phyloP scores from a whole-genome alignment of 2,888 invertebrate genomes.

The Archaeoteleia sp. region DNA sequence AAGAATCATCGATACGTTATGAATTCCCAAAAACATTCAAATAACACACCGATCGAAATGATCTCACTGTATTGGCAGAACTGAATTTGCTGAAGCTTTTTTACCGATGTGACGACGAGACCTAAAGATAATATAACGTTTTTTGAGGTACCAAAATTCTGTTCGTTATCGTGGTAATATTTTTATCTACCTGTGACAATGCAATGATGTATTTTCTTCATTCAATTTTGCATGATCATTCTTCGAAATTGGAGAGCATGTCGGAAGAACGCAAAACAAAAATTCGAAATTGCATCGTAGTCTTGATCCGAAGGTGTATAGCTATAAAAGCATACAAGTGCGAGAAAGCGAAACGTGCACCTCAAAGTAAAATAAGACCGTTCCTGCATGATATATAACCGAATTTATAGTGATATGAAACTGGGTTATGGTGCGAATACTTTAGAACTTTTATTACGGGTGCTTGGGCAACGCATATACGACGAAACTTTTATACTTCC shows the following conservation, averaged over 20 bases:
- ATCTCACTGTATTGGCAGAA: too few relatives aligned
- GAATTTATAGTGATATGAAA: constrained; percentile 56
- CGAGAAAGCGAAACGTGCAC: background rate
- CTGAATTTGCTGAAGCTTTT: too few relatives aligned
- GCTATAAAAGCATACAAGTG: background rate
- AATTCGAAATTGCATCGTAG: background rate
- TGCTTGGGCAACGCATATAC: constrained; percentile 41
- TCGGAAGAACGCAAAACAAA: background rate
- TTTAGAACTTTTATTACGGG: constrained; percentile 59
- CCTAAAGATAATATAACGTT: too few relatives aligned
- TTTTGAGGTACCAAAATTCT: too few relatives aligned
- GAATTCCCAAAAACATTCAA: background rate
- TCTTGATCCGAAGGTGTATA: background rate
- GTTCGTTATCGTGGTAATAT: too few relatives aligned
- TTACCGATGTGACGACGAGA: too few relatives aligned
- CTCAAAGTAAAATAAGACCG: constrained; percentile 54
- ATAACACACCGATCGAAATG: too few relatives aligned
- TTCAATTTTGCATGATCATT: background rate
- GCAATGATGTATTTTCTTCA: too few relatives aligned
- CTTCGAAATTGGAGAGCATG: background rate
- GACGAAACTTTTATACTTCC: constrained; percentile 55
- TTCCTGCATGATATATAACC: constrained; percentile 57
- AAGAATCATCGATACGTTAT: background rate
- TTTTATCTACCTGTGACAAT: too few relatives aligned
- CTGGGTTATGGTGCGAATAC: constrained; percentile 60